Evolutionary conservation across 2,888 invertebrate species (phyloP), one percentile per base, ranked within the genome.

Genomic region (Caenorhabditis macrosperma): DNA sequence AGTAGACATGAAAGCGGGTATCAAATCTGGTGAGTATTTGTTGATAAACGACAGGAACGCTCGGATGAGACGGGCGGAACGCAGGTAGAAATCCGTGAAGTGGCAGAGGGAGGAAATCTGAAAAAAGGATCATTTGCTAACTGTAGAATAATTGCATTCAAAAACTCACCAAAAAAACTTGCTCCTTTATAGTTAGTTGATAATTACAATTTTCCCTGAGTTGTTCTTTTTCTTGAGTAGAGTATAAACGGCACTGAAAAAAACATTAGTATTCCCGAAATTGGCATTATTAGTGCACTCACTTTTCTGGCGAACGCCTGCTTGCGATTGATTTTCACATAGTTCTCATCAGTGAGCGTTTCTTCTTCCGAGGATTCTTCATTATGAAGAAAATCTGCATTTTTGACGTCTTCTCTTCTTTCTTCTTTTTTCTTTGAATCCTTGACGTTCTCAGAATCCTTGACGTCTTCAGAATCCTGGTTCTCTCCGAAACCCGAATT

Each of bases 181-280:
- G 66, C 0, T 26, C 12, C 20, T 44, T 15, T 1, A 67, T 54
- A 4, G 44, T 30, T 2, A 67, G 30, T 26, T 67, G 66, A 33
- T 67, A 12, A 4, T 5, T n/a, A 10, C 9, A 50, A 9, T 38
- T 44, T 17, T 44, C 17, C 30, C 20, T 22, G n/a, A 67, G 0
- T 33, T 22, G 9, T 33, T 0, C 15, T 10, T 52, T 46, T 28
- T 67, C 66, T 3, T 44, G 12, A 9, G 22, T 2, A 6, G 64
- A 38, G 15, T 64, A 54, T 4, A 55, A 15, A 28, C 55, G 55
- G 30, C 66, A 55, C 66, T 67, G 55, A 67, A 67, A 9, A 12
- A n/a, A 44, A 28, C 2, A 22, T 6, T 24, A 24, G n/a, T 30
- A n/a, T n/a, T n/a, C n/a, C 12, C 17, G 28, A 35, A 15, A n/a